phyloP scores from a whole-genome alignment of 1,140 invertebrate genomes.

The Stegodyphus mimosarum region DNA sequence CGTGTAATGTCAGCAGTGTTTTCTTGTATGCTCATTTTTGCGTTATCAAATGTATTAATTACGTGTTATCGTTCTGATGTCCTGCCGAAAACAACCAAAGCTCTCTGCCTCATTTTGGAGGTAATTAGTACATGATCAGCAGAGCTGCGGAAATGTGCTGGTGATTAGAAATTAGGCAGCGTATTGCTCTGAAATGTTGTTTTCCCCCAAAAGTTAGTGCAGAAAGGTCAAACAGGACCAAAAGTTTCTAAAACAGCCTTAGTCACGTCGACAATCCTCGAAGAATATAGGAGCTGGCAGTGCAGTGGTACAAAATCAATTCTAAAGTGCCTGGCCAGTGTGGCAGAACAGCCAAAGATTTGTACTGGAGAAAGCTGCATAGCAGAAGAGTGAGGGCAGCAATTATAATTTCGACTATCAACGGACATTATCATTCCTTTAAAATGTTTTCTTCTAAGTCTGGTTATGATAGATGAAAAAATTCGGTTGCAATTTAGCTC shows the following conservation, averaged over 20 bases:
- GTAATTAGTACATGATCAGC: too few relatives aligned
- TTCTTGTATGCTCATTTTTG: too few relatives aligned
- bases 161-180: too few relatives aligned
- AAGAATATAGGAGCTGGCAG: background rate
- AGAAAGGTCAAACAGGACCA: background rate
- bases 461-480: background rate
- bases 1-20: too few relatives aligned
- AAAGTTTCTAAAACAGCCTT: background rate
- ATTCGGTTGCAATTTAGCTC: background rate
- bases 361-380: background rate
- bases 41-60: too few relatives aligned
- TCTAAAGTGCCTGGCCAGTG: background rate
- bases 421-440: slow-evolving; percentile 7
- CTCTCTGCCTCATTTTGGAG: too few relatives aligned
- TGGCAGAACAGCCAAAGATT: background rate
- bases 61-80: too few relatives aligned
- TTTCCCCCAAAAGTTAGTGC: background rate
- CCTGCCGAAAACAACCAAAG: too few relatives aligned
- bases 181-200: background rate
- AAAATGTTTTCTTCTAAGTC: background rate
- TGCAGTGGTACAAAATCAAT: background rate
- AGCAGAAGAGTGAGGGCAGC: background rate
- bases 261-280: background rate
- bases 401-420: background rate
- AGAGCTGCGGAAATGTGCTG: too few relatives aligned